phyloP scores from a whole-genome alignment of 2,888 invertebrate genomes.

The Parochlus steinenii region DNA sequence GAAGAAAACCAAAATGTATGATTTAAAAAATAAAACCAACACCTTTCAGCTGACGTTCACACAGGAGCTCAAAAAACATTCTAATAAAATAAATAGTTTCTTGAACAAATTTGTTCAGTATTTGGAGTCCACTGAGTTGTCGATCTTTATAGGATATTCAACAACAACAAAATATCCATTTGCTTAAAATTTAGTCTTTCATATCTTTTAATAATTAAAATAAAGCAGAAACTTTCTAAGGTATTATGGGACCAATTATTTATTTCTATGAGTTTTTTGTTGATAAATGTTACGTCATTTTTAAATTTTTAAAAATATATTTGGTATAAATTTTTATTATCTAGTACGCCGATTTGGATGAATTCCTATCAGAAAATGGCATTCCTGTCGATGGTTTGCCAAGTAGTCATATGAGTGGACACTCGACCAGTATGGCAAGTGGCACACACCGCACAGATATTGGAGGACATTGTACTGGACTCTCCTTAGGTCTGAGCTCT shows the following conservation, averaged over 20 bases:
- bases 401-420: conserved; percentile 36
- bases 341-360: conserved; percentile 93
- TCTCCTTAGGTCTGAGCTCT: conserved; percentile 40
- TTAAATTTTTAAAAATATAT: not conserved
- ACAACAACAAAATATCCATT: too few species aligned
- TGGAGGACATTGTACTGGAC: conserved; percentile 37
- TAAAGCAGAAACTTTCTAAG: too few species aligned
- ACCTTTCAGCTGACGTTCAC: too few species aligned
- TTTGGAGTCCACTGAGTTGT: too few species aligned
- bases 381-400: conserved; percentile 69
- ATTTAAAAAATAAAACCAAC: too few species aligned
- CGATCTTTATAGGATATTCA: too few species aligned
- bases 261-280: conserved; percentile 6
- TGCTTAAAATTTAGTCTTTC: too few species aligned
- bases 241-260: conserved; percentile 10
- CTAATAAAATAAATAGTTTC: too few species aligned
- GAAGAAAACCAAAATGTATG: too few species aligned
- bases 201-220: too few species aligned
- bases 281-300: conserved; percentile 1
- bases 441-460: conserved; percentile 30
- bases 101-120: too few species aligned
- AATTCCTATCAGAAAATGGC: conserved; percentile 90
- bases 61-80: too few species aligned
- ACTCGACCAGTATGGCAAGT: conserved; percentile 26
- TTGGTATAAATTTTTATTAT: conserved; percentile 2